phyloP scores from a whole-genome alignment of 2,888 invertebrate species.

The Argynnis bischoffii region DNA sequence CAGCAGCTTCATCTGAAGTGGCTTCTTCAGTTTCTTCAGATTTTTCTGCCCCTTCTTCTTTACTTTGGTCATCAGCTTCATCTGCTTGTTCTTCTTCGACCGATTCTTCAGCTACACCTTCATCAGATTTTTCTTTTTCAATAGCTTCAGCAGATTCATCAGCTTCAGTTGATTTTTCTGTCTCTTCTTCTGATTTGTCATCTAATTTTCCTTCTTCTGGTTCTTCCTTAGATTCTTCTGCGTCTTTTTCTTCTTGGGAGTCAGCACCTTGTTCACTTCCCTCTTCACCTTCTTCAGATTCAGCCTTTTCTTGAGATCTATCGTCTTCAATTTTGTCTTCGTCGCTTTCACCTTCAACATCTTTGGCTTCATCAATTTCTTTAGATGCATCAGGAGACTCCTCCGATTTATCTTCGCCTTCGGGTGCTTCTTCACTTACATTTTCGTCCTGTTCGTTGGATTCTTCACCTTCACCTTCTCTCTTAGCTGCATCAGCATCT shows the following conservation, averaged over 20 bases:
- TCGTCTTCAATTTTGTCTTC: slow-evolving; percentile 59
- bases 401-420: slow-evolving; percentile 52
- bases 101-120: slow-evolving; percentile 53
- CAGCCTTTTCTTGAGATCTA: slow-evolving; percentile 73
- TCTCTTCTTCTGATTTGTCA: slow-evolving; percentile 54
- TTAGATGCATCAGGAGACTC: slow-evolving; percentile 51
- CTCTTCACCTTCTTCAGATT: slow-evolving; percentile 58
- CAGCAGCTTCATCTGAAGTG: slow-evolving; percentile 55
- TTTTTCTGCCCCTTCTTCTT: slow-evolving; percentile 42
- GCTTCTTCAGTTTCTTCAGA: slow-evolving; percentile 52
- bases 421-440: slow-evolving; percentile 40
- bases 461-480: slow-evolving; percentile 46
- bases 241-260: slow-evolving; percentile 26
- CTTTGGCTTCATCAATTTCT: slow-evolving; percentile 44
- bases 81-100: slow-evolving; percentile 53
- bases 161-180: slow-evolving; percentile 37
- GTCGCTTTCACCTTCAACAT: slow-evolving; percentile 43
- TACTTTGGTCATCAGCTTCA: slow-evolving; percentile 53
- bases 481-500: slow-evolving; percentile 49
- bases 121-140: slow-evolving; percentile 52
- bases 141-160: slow-evolving; percentile 11
- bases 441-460: slow-evolving; percentile 41
- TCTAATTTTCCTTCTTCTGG: slow-evolving; percentile 38
- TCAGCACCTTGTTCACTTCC: slow-evolving; percentile 43
- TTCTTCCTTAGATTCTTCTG: slow-evolving; percentile 49